Evolutionary conservation across 2,797 vertebrate genomes (phyloP).

Genomic region (Gadopsis bispinosus): DNA sequence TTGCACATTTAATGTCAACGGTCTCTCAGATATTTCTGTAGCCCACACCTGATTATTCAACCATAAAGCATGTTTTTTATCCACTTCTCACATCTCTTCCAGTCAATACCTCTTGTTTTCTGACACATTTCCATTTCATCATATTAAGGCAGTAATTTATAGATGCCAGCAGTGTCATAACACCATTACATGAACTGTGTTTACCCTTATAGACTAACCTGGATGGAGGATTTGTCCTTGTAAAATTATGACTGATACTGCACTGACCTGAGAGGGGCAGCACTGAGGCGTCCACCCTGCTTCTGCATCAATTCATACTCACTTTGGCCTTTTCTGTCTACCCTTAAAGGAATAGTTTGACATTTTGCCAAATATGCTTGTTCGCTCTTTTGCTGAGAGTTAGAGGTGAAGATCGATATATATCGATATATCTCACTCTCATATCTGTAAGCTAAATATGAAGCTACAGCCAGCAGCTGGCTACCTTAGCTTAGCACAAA

Average conservation of each 20-base stretch:
- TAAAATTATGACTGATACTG: constrained; percentile 2
- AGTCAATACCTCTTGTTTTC: background rate
- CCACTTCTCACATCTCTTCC: background rate
- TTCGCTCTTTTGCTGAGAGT: too few relatives aligned
- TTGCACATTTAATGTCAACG: constrained; percentile 30
- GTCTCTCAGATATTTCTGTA: background rate
- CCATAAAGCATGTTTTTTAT: constrained; percentile 6
- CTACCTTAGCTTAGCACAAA: background rate
- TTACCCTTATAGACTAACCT: background rate
- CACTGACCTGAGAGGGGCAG: background rate
- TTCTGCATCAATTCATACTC: too few relatives aligned
- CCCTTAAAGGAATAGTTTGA: too few relatives aligned
- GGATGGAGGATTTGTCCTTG: background rate
- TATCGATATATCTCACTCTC: too few relatives aligned
- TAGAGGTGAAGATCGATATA: too few relatives aligned
- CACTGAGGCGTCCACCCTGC: too few relatives aligned
- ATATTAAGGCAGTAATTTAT: background rate
- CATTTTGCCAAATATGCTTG: too few relatives aligned
- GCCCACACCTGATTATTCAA: constrained; percentile 11
- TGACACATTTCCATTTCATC: background rate
- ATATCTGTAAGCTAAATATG: too few relatives aligned
- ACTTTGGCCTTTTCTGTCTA: too few relatives aligned
- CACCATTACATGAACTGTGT: background rate
- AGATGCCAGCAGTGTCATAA: background rate
- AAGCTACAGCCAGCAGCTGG: background rate